Evolutionary conservation across 1,140 invertebrate genomes (phyloP).

Genomic region (Zaprionus inermis): DNA sequence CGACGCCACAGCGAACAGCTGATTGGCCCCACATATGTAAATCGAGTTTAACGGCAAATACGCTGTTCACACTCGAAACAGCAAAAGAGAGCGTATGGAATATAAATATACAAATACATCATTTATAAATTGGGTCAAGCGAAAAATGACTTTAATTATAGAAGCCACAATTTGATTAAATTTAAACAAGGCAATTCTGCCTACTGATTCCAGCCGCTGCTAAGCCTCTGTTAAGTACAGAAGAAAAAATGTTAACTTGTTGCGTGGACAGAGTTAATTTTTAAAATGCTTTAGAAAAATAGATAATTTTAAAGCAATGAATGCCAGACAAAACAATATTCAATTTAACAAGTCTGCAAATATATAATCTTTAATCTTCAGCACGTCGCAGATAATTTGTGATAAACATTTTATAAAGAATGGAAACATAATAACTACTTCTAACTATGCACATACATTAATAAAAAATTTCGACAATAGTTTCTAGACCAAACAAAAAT

Average conservation of each 20-base stretch:
- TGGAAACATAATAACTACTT: slow-evolving; percentile 39
- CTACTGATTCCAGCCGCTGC: background rate
- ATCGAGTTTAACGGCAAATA: slow-evolving; percentile 1
- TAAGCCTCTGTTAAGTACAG: slow-evolving; percentile 8
- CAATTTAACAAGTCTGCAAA: slow-evolving; percentile 24
- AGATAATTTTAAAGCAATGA: no score
- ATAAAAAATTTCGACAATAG: slow-evolving; percentile 2
- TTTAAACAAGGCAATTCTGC: background rate
- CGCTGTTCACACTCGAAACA: slow-evolving; percentile 3
- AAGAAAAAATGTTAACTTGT: slow-evolving; percentile 4
- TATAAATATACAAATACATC: no score
- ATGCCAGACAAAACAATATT: background rate
- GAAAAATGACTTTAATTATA: no score
- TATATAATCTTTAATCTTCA: slow-evolving; percentile 28
- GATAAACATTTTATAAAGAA: slow-evolving; percentile 23
- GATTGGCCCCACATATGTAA: background rate
- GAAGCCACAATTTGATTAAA: no score
- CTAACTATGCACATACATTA: slow-evolving; percentile 13
- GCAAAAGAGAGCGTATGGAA: no score
- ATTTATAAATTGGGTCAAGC: no score
- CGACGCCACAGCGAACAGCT: slow-evolving; percentile 30
- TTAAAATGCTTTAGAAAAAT: no score
- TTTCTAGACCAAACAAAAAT: slow-evolving; percentile 16
- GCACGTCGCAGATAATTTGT: slow-evolving; percentile 6
- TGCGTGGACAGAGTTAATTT: background rate